Percentiles rank a stretch among this genome's conserved stretches.
phyloP scores from a whole-genome alignment of 2,888 invertebrate genomes.

The Buathra laborator region DNA sequence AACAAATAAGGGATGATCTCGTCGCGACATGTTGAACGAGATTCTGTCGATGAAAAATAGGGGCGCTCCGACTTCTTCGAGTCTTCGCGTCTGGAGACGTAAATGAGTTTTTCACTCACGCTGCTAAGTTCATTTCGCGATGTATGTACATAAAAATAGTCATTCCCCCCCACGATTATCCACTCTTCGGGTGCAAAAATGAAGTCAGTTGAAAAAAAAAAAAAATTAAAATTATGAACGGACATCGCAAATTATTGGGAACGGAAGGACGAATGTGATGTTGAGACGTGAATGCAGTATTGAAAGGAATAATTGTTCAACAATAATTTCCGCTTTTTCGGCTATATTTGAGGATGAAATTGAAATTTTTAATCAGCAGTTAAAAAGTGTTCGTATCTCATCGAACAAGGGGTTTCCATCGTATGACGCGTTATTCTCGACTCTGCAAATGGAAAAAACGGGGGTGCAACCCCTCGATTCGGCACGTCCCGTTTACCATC shows the following conservation, averaged over 20 bases:
- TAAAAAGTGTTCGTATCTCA: not conserved
- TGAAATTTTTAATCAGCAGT: no score
- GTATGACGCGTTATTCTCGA: not conserved
- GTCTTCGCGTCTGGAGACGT: not conserved
- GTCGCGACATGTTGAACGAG: slow-evolving; percentile 24
- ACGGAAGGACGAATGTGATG: no score
- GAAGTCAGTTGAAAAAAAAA: not conserved
- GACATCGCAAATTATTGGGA: not conserved
- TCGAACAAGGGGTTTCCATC: slow-evolving; percentile 2
- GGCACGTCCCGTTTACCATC: slow-evolving; percentile 1
- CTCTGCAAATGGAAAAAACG: not conserved
- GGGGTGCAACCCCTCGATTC: not conserved
- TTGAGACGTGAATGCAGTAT: no score
- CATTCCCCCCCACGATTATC: not conserved
- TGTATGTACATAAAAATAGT: not conserved
- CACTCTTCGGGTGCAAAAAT: not conserved
- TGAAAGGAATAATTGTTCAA: not conserved
- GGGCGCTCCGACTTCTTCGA: not conserved
- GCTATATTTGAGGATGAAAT: not conserved
- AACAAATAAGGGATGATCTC: slow-evolving; percentile 51
- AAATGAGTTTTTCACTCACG: slow-evolving; percentile 6
- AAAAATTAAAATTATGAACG: not conserved
- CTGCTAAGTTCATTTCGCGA: not conserved
- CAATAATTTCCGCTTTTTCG: not conserved
- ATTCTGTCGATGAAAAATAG: slow-evolving; percentile 34